Conservation (phyloP, 2,113 vertebrate species). For the Canis aureus region DNA sequence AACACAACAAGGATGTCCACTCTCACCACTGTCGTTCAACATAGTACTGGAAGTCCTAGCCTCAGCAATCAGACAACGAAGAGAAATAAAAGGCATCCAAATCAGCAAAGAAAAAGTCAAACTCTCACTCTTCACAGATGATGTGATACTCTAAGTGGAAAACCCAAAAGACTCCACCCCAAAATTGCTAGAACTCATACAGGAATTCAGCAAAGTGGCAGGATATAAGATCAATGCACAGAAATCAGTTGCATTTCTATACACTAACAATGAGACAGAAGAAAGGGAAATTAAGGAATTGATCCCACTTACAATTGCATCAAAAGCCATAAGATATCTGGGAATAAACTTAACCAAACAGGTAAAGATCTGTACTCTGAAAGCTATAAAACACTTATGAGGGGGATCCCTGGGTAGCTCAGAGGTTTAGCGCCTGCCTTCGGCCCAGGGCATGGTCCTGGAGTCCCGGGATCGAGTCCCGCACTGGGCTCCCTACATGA, state of each 20-base stretch:
- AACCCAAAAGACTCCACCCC: neutral
- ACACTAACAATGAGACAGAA: neutral
- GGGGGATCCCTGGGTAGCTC: too few species aligned
- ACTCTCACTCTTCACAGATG: neutral
- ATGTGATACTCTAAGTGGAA: neutral
- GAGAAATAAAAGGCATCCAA: neutral
- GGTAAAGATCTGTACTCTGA: neutral
- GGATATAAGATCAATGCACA: neutral
- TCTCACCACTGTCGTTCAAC: neutral
- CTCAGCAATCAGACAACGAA: neutral
- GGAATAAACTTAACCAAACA: neutral
- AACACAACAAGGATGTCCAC: neutral
- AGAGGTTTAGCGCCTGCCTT: too few species aligned
- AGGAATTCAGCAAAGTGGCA: neutral
- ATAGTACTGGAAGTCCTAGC: neutral
- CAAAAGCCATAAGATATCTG: neutral
- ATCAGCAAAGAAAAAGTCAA: neutral
- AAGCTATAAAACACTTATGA: neutral
- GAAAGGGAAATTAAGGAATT: neutral
- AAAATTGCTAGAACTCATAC: neutral
- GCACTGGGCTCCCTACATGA: too few species aligned
- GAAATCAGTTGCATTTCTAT: neutral
- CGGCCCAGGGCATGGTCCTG: too few species aligned
- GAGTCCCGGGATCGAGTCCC: too few species aligned
- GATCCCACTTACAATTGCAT: neutral